Conservation (phyloP, 2,888 invertebrate species). For the Glyphotaelius pellucidus region DNA sequence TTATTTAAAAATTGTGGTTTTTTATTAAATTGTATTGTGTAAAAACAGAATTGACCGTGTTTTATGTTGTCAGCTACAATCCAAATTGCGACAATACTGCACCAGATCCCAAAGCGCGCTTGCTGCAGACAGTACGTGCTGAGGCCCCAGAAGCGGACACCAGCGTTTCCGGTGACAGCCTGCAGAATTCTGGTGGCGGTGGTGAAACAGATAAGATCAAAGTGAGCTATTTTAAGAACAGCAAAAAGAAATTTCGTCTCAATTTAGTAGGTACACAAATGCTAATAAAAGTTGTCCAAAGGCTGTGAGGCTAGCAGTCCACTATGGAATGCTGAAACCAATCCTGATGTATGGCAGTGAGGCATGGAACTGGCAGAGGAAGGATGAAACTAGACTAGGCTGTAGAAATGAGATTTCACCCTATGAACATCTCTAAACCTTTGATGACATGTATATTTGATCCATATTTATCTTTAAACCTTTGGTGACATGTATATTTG, state of each 20-base stretch:
- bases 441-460: neutral
- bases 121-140: conserved; percentile 41
- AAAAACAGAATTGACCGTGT: no score
- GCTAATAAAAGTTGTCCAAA: no score
- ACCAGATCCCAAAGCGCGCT: conserved; percentile 18
- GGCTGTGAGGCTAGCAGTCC: no score
- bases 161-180: neutral
- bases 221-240: neutral
- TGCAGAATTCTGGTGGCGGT: neutral
- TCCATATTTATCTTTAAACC: neutral
- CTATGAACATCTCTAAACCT: no score
- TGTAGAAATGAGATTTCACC: no score
- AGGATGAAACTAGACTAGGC: no score
- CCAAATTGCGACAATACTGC: conserved; percentile 49
- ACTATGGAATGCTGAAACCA: no score
- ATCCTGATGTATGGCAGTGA: no score
- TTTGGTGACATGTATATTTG: neutral
- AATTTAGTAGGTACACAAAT: no score
- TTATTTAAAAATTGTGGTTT: no score
- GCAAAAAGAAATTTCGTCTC: neutral
- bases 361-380: no score
- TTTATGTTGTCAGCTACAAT: conserved; percentile 48
- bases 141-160: neutral
- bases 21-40: no score
- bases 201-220: neutral